Evolutionary conservation across 2,113 vertebrate species (phyloP).

Genomic region (Oncorhynchus nerka): DNA sequence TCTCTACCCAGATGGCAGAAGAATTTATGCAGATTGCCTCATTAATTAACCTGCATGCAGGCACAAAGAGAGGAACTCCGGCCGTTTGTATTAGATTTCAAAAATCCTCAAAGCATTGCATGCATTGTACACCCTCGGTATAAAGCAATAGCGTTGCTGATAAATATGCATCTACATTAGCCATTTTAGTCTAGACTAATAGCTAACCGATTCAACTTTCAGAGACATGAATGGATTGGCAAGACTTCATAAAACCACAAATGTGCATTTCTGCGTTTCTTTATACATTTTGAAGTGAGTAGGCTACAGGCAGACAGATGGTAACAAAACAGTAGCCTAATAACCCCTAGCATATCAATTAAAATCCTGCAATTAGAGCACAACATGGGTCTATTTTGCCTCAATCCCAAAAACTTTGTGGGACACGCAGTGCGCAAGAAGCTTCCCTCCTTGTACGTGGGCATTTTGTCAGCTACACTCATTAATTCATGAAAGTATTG

Average conservation of each 20-base stretch:
- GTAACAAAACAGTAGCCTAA: background rate
- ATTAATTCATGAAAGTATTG: background rate
- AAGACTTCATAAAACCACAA: too few relatives aligned
- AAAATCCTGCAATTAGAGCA: background rate
- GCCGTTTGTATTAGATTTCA: slow-evolving; percentile 39
- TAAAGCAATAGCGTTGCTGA: too few relatives aligned
- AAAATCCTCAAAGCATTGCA: slow-evolving; percentile 11
- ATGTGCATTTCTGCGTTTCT: too few relatives aligned
- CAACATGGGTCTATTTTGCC: background rate
- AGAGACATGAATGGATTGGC: too few relatives aligned
- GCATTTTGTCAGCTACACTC: background rate
- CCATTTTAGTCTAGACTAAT: slow-evolving; percentile 8
- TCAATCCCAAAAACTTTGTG: background rate
- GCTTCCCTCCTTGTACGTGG: background rate
- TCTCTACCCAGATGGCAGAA: slow-evolving; percentile 67
- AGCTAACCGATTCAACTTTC: background rate
- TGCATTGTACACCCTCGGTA: too few relatives aligned
- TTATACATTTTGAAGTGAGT: too few relatives aligned
- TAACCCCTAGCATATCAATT: background rate
- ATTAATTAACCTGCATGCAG: slow-evolving; percentile 74
- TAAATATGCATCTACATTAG: too few relatives aligned
- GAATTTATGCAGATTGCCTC: slow-evolving; percentile 75
- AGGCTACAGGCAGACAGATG: background rate
- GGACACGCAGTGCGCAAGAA: background rate
- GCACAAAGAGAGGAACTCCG: background rate